Percentiles rank a stretch among this genome's conserved stretches.
Conservation (phyloP, 2,797 vertebrate species). For the Balearica regulorum region DNA sequence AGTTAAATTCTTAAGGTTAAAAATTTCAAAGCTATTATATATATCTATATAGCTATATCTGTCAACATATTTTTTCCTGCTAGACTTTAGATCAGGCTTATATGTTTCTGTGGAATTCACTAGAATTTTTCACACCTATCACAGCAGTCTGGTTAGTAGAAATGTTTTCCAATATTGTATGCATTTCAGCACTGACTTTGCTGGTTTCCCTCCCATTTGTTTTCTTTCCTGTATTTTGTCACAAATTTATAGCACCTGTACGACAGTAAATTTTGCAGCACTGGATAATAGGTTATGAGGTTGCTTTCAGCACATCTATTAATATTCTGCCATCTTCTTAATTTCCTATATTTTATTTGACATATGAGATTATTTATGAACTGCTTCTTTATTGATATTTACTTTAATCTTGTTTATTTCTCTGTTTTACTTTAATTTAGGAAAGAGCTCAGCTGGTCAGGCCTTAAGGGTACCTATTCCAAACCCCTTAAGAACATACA, state of each 20-base stretch:
- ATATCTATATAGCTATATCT: not conserved
- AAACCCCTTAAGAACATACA: not conserved
- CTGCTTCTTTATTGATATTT: constrained; percentile 24
- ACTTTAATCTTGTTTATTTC: constrained; percentile 57
- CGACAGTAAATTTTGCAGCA: constrained; percentile 47
- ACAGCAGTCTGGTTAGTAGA: not conserved
- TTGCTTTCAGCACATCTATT: constrained; percentile 51
- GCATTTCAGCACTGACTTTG: not conserved
- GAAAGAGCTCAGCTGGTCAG: not conserved
- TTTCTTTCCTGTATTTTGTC: not conserved
- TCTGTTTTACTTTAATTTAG: constrained; percentile 35
- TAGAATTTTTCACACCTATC: not conserved
- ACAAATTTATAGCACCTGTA: constrained; percentile 54
- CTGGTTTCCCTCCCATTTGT: not conserved
- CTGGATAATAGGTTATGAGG: not conserved
- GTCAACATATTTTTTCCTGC: not conserved
- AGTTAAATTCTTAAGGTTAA: not conserved
- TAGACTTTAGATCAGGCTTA: not conserved
- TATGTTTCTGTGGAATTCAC: not conserved
- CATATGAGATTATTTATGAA: constrained; percentile 47
- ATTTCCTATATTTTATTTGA: constrained; percentile 48
- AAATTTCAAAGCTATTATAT: not conserved
- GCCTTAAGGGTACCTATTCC: not conserved
- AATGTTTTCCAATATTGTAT: not conserved
- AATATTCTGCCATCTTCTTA: constrained; percentile 48